Conservation (phyloP, 2,797 vertebrate genomes). For the Catamblyrhynchus diadema region DNA sequence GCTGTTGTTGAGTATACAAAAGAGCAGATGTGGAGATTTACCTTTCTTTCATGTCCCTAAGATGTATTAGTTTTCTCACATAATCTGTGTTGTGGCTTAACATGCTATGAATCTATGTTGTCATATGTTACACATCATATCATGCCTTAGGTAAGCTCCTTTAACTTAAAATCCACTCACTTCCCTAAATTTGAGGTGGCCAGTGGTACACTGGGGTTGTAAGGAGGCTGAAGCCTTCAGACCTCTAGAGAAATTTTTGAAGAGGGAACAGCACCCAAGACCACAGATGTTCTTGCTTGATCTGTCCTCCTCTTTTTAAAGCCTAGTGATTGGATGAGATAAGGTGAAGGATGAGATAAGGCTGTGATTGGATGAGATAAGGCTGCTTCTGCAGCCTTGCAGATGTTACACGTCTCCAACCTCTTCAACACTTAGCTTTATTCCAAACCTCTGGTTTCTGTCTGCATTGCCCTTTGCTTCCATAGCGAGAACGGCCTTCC, state of each 20-base stretch:
- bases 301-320: not conserved
- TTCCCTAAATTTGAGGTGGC: not conserved
- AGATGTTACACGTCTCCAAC: not conserved
- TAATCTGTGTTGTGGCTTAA: not conserved
- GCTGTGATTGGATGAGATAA: too few relatives aligned
- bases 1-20: not conserved
- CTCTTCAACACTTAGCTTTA: not conserved
- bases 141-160: not conserved
- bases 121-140: not conserved
- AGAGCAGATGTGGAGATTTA: not conserved
- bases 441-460: not conserved
- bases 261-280: not conserved
- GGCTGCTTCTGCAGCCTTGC: not conserved
- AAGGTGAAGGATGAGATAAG: not conserved
- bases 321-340: not conserved
- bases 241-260: not conserved
- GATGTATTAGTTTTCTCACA: not conserved
- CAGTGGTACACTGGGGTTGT: not conserved
- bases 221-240: not conserved
- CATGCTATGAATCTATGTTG: not conserved
- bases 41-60: not conserved
- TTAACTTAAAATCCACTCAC: not conserved
- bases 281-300: not conserved
- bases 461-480: not conserved
- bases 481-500: not conserved